Evolutionary conservation across 2,113 vertebrate species (phyloP), one percentile per base, ranked within the genome.

Genomic region (Dasyornis broadbenti): DNA sequence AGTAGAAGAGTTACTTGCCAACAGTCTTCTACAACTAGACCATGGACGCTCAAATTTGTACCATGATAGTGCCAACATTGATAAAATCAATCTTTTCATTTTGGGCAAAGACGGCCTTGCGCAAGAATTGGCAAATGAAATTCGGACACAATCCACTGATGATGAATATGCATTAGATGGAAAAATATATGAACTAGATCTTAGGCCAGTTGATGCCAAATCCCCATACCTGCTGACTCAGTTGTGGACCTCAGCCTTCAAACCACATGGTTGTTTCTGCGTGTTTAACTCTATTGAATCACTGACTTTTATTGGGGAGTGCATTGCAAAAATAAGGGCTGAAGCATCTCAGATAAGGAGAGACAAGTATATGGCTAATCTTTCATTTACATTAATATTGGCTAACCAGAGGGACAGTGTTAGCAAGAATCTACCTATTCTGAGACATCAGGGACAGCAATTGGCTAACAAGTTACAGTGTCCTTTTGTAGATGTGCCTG

Each of bases 261-360:
- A 99, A 96, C 99, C 99, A 39, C 99, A 99, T 6, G 99, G 99
- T 90, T 99, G 98, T 98, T 99, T 99, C 90, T 99, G 99, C 64
- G 99, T 99, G 15, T 99, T 99, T 97, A 99, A 98, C 96, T 99
- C 99, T 54, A 99, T 99, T 79, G 99, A 99, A 96, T 99, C 99
- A 30, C 98, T 99, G 75, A 99, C 98, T 98, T 99, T 98, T 94
- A 98, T 99, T 80, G 99, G 99, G 18, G 99, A 99, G 37, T 99
- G 99, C 92, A 98, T 99, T 93, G 98, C 98, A 90, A 98, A 99
- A 98, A 99, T 99, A 98, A 98, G 99, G 96, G 98, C 98, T 19
- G 99, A 99, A 97, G 98, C 99, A 57, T 98, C 98, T 73, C 99
- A 99, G 96, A 98, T 98, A 96, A 98, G 99, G 92, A 98, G 99